These are phyloP conservation scores for Thryonomys swinderianus DNA, from an alignment of 2,113 vertebrate species.

Conservation along the genomic window DNA sequence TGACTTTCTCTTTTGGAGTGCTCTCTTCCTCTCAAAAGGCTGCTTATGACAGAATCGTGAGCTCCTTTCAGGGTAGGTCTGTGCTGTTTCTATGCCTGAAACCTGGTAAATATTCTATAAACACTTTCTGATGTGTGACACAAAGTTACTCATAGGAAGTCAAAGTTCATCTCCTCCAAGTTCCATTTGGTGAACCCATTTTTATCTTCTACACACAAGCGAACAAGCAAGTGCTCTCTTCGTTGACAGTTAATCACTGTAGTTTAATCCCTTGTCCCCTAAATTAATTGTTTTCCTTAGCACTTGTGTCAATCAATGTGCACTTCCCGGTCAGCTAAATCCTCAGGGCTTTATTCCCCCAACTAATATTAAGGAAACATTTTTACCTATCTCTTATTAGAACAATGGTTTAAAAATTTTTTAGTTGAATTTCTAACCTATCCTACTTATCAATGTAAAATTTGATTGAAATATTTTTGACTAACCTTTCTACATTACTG, in stretches of 20 bases:
- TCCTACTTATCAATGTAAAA: neutral
- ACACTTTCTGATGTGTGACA: neutral
- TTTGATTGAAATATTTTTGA: neutral
- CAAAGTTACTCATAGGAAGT: neutral
- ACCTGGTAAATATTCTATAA: neutral
- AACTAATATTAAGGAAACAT: neutral
- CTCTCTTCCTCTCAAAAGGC: neutral
- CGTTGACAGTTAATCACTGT: conserved; percentile 16
- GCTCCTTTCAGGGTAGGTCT: neutral
- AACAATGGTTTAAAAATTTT: neutral
- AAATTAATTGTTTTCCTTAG: conserved; percentile 33
- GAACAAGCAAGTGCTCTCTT: neutral
- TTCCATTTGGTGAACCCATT: neutral
- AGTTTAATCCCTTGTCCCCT: conserved; percentile 19
- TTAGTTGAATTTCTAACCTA: neutral
- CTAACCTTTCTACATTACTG: neutral
- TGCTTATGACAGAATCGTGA: neutral
- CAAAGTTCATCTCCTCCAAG: neutral
- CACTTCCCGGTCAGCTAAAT: neutral
- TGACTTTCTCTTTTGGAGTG: neutral
- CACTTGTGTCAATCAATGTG: neutral
- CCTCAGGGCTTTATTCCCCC: neutral
- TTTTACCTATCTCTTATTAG: neutral
- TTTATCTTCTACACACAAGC: neutral
- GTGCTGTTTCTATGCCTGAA: neutral